These are phyloP conservation scores for Tineola bisselliella DNA, from an alignment of 2,888 invertebrate genomes.

Conservation along the genomic window DNA sequence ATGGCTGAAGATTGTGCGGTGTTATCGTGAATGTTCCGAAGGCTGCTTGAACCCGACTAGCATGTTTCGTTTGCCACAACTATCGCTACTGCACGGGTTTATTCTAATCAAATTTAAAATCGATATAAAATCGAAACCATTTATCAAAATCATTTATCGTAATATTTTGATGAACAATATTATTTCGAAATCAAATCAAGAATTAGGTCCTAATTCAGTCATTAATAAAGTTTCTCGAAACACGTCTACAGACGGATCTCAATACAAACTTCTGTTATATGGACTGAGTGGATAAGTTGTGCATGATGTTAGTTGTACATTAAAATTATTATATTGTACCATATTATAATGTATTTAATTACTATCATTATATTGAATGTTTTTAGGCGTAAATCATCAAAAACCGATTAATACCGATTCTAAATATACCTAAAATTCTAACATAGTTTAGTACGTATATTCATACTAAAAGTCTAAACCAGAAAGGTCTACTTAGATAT, in stretches of 20 bases:
- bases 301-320: not conserved
- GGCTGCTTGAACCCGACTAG: not conserved
- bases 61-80: constrained; percentile 6
- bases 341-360: too few relatives aligned
- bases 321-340: too few relatives aligned
- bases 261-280: not conserved
- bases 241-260: not conserved
- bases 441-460: too few relatives aligned
- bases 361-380: too few relatives aligned
- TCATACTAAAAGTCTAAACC: too few relatives aligned
- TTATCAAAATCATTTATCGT: too few relatives aligned
- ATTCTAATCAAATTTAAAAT: not conserved
- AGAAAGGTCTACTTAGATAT: too few relatives aligned
- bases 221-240: not conserved
- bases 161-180: too few relatives aligned
- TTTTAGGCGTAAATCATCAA: too few relatives aligned
- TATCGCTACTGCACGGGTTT: not conserved
- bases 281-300: not conserved
- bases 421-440: too few relatives aligned
- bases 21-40: not conserved
- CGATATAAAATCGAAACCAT: not conserved
- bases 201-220: not conserved
- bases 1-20: constrained; percentile 1
- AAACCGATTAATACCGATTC: too few relatives aligned
- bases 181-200: not conserved